Evolutionary conservation across 1,140 invertebrate species (phyloP).

Genomic region (Drosophila eugracilis): DNA sequence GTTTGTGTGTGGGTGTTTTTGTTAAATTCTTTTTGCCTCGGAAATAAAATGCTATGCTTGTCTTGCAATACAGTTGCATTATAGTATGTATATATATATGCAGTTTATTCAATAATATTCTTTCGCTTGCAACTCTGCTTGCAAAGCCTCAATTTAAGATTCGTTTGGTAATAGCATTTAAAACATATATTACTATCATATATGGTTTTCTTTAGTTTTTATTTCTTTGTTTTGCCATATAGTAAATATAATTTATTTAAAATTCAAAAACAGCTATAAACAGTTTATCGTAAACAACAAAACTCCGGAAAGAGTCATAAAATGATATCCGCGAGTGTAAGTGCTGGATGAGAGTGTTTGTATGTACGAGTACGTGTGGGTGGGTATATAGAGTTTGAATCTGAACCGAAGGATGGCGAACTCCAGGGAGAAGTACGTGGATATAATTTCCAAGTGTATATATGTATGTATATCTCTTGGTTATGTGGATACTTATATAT

Average conservation of each 20-base stretch:
- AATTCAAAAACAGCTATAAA: conserved; percentile 83
- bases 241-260: conserved; percentile 82
- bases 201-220: conserved; percentile 42
- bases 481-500: conserved; percentile 41
- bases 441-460: conserved; percentile 22
- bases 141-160: conserved; percentile 49
- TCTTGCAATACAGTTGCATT: conserved; percentile 73
- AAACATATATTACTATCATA: conserved; percentile 74
- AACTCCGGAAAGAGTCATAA: conserved; percentile 72
- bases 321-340: conserved; percentile 60
- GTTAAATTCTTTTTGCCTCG: conserved; percentile 56
- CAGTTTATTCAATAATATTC: conserved; percentile 72
- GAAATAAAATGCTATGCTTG: conserved; percentile 74
- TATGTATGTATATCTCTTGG: conserved; percentile 19
- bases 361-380: conserved; percentile 8
- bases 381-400: conserved; percentile 20
- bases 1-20: not conserved
- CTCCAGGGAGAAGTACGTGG: conserved; percentile 12
- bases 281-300: conserved; percentile 67
- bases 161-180: conserved; percentile 73
- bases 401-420: conserved; percentile 34
- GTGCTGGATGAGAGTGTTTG: conserved; percentile 23
- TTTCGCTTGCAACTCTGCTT: conserved; percentile 34
- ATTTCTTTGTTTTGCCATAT: conserved; percentile 52
- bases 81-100: conserved; percentile 51